Percentiles rank a stretch among this genome's conserved stretches.
phyloP scores from a whole-genome alignment of 2,113 vertebrate species.

The Struthidea cinerea region DNA sequence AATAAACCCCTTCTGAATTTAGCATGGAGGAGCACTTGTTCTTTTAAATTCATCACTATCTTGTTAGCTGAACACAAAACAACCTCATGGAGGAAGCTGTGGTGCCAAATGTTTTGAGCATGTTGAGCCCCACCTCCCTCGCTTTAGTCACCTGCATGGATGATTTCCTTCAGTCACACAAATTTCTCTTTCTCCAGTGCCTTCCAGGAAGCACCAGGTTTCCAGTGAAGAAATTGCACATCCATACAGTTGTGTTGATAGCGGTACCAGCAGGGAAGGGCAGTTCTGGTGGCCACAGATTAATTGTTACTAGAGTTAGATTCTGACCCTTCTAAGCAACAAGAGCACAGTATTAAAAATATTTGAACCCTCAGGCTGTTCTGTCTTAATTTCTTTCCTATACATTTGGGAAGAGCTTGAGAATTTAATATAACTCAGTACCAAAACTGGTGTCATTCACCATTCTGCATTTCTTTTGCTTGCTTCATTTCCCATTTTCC shows the following conservation, averaged over 20 bases:
- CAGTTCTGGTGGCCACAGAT: background rate
- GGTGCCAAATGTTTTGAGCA: background rate
- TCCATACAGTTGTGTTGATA: fast-evolving
- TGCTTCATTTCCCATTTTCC: background rate
- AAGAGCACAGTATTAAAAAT: background rate
- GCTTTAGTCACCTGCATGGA: background rate
- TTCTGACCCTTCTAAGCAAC: background rate
- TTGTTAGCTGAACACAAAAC: background rate
- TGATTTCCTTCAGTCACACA: background rate
- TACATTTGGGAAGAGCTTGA: background rate
- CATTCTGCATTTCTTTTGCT: background rate
- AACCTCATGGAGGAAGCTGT: background rate
- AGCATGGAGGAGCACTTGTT: background rate
- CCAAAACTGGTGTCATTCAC: background rate
- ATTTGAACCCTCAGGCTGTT: background rate
- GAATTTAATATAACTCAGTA: background rate
- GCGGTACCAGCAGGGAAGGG: background rate
- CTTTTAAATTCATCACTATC: background rate
- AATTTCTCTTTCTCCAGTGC: background rate
- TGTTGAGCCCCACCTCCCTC: background rate
- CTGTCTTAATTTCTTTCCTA: background rate
- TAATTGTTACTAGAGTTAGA: background rate
- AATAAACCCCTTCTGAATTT: background rate
- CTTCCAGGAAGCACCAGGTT: background rate
- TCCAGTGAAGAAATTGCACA: background rate